phyloP scores from a whole-genome alignment of 2,888 invertebrate species.

The Scaptomyza tumidula region DNA sequence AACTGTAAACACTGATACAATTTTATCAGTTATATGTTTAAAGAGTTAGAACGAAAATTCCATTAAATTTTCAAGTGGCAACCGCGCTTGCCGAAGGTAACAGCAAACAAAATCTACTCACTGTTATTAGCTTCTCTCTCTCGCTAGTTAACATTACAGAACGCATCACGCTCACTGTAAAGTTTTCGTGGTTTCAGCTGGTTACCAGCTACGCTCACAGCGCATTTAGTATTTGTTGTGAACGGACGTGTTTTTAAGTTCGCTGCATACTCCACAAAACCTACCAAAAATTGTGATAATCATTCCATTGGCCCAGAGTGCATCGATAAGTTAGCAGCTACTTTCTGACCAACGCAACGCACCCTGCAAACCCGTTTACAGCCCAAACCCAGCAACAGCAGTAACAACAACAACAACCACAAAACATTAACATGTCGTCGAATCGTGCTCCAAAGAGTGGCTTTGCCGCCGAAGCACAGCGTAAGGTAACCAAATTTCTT shows the following conservation, averaged over 20 bases:
- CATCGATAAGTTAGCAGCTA: constrained; percentile 53
- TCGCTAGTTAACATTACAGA: constrained; percentile 21
- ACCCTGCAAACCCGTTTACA: constrained; percentile 81
- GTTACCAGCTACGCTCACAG: constrained; percentile 27
- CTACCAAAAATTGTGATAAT: constrained; percentile 73
- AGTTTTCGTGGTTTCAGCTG: constrained; percentile 51
- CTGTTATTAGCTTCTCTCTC: constrained; percentile 31
- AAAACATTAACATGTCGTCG: constrained; percentile 82
- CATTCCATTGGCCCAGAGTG: constrained; percentile 71
- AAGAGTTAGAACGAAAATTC: not conserved
- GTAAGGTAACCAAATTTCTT: constrained; percentile 90
- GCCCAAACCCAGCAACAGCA: constrained; percentile 46
- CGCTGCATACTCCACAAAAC: constrained; percentile 22
- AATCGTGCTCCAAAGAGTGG: constrained; percentile 87
- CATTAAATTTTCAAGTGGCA: not conserved
- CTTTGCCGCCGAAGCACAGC: constrained; percentile 97
- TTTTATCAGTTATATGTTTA: not conserved
- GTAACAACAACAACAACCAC: constrained; percentile 39
- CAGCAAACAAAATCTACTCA: constrained; percentile 6
- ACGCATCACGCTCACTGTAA: constrained; percentile 12
- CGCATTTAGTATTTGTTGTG: constrained; percentile 63
- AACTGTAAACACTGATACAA: not conserved
- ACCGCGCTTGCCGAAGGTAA: not conserved
- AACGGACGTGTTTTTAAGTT: constrained; percentile 54
- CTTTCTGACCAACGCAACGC: constrained; percentile 58